phyloP scores from a whole-genome alignment of 2,113 vertebrate species.

The Cepphus grylle region DNA sequence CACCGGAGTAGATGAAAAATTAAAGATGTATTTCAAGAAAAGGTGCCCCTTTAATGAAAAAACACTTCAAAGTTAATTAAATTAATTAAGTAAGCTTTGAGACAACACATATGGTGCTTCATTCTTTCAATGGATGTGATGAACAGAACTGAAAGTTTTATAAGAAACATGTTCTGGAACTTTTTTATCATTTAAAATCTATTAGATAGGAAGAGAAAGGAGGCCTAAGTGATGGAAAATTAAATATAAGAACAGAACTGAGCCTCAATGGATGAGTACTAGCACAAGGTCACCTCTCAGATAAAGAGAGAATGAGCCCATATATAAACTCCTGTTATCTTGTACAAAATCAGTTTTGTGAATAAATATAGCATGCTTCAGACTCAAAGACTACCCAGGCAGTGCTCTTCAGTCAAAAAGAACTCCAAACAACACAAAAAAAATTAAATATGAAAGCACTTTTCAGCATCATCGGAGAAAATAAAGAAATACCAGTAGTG shows the following conservation, averaged over 20 bases:
- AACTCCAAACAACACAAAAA: background rate
- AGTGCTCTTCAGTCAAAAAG: background rate
- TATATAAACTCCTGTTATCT: background rate
- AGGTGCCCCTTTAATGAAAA: background rate
- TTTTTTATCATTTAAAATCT: background rate
- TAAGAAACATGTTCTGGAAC: background rate
- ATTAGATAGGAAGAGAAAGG: background rate
- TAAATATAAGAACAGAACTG: background rate
- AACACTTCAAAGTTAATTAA: background rate
- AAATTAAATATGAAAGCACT: background rate
- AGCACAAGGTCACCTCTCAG: background rate
- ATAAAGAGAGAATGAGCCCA: background rate
- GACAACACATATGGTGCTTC: background rate
- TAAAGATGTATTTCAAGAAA: background rate
- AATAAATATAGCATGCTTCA: background rate
- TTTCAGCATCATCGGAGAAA: background rate
- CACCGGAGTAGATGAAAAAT: background rate
- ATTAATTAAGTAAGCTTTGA: background rate
- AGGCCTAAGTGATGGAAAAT: background rate
- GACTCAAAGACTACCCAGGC: background rate
- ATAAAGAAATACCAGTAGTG: background rate
- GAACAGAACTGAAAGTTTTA: background rate
- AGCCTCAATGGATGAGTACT: background rate
- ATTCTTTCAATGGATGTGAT: background rate
- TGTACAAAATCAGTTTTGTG: background rate